phyloP scores from a whole-genome alignment of 2,113 vertebrate genomes.

The Thamnaconus septentrionalis region DNA sequence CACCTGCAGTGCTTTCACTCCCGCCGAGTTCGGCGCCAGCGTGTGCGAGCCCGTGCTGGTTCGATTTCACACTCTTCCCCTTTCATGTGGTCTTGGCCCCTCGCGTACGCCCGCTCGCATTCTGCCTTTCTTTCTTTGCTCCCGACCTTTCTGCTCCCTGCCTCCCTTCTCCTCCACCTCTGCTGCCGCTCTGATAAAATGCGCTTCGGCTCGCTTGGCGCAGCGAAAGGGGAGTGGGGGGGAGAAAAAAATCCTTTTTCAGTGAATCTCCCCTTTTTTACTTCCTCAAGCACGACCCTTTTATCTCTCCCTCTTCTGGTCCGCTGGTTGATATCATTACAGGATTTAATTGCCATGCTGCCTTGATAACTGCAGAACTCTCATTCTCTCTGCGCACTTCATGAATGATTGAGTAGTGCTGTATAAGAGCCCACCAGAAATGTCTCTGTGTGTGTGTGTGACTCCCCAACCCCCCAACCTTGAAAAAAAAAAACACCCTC shows the following conservation, averaged over 20 bases:
- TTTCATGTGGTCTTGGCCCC: too few relatives aligned
- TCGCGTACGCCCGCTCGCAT: not conserved
- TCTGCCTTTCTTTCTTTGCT: not conserved
- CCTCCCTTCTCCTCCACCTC: constrained; percentile 1
- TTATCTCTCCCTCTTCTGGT: constrained; percentile 39
- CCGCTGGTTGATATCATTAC: constrained; percentile 51
- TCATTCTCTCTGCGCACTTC: constrained; percentile 23
- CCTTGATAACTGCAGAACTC: constrained; percentile 54
- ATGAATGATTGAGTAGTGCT: constrained; percentile 55
- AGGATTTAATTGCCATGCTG: constrained; percentile 68
- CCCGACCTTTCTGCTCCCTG: not conserved
- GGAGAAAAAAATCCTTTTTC: constrained; percentile 19
- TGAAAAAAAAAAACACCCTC: constrained; percentile 20
- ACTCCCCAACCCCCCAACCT: constrained; percentile 34
- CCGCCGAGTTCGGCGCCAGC: too few relatives aligned
- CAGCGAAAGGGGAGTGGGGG: constrained; percentile 2
- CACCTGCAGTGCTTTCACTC: constrained; percentile 6
- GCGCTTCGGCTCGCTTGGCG: constrained; percentile 6
- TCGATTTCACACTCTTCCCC: too few relatives aligned
- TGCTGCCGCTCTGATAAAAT: constrained; percentile 27
- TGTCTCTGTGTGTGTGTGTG: constrained; percentile 6
- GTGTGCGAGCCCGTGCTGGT: too few relatives aligned
- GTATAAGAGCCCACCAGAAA: constrained; percentile 52
- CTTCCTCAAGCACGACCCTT: constrained; percentile 14
- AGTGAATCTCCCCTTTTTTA: constrained; percentile 9